These are phyloP conservation scores for Chymomyza fuscimana DNA, from an alignment of 2,888 invertebrate genomes.

Conservation along the genomic window DNA sequence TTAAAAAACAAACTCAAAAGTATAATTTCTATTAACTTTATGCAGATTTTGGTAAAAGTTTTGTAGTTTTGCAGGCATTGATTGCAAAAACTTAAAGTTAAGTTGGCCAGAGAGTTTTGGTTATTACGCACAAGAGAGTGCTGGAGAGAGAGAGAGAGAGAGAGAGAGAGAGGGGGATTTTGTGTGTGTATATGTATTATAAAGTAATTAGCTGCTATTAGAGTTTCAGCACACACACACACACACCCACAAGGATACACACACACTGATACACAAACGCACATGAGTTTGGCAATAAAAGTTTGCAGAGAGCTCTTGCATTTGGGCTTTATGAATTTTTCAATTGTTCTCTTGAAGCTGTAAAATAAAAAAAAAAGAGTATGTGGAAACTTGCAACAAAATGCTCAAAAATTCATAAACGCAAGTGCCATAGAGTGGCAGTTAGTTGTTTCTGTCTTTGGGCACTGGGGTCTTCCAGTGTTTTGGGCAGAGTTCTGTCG, in stretches of 20 bases:
- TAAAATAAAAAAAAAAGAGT: not conserved
- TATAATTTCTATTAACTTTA: slow-evolving; percentile 30
- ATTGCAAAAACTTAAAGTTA: slow-evolving; percentile 24
- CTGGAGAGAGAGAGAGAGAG: slow-evolving; percentile 11
- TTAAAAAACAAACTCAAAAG: not conserved
- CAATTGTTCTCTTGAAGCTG: slow-evolving; percentile 50
- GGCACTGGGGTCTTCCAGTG: slow-evolving; percentile 51
- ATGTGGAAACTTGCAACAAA: slow-evolving; percentile 29
- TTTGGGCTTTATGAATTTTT: slow-evolving; percentile 63
- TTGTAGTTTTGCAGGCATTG: slow-evolving; percentile 21
- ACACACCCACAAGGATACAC: slow-evolving; percentile 11
- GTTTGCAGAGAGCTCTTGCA: not conserved
- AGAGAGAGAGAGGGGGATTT: slow-evolving; percentile 26
- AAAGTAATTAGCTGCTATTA: slow-evolving; percentile 63
- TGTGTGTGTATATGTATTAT: slow-evolving; percentile 32
- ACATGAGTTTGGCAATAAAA: slow-evolving; percentile 20
- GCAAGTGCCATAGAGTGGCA: slow-evolving; percentile 56
- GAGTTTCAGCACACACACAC: slow-evolving; percentile 35
- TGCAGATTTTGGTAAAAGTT: slow-evolving; percentile 27
- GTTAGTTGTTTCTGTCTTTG: slow-evolving; percentile 40
- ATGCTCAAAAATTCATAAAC: slow-evolving; percentile 69
- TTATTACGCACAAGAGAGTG: not conserved
- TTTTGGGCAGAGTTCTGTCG: not conserved
- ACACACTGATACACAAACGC: not conserved
- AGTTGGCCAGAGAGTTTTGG: not conserved